A percentile compares a stretch with the other conserved stretches of the same genome.
These are phyloP conservation scores for Craseonycteris thonglongyai DNA, from an alignment of 2,113 vertebrate species.

Conservation along the genomic window DNA sequence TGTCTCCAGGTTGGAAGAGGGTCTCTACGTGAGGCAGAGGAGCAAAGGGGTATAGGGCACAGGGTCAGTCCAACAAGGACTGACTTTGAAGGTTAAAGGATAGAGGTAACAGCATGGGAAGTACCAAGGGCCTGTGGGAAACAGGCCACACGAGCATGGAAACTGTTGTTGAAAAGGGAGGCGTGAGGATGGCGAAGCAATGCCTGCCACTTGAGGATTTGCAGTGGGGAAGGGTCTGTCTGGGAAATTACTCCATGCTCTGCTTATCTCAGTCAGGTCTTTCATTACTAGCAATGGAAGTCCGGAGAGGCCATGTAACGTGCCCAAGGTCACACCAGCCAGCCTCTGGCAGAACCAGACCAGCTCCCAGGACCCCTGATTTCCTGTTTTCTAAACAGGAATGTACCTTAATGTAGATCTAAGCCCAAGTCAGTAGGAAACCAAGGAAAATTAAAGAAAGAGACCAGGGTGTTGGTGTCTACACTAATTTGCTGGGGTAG, in stretches of 20 bases:
- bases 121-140: background rate
- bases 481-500: slow-evolving; percentile 57
- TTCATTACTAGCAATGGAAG: background rate
- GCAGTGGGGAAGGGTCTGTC: background rate
- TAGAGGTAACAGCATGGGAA: background rate
- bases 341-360: background rate
- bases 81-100: background rate
- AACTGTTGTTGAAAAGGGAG: background rate
- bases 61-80: background rate
- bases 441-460: background rate
- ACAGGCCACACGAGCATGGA: background rate
- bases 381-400: slow-evolving; percentile 6
- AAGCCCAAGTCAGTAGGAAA: slow-evolving; percentile 62
- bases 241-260: background rate
- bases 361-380: background rate
- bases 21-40: background rate
- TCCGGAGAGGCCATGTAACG: background rate
- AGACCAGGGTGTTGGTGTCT: background rate
- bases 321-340: background rate
- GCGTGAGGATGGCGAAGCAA: background rate
- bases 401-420: background rate
- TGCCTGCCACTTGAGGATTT: background rate
- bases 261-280: background rate
- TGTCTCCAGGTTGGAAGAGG: background rate
- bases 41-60: background rate